These are phyloP conservation scores for Formica selysi DNA, from an alignment of 1,140 invertebrate genomes.

Conservation along the genomic window DNA sequence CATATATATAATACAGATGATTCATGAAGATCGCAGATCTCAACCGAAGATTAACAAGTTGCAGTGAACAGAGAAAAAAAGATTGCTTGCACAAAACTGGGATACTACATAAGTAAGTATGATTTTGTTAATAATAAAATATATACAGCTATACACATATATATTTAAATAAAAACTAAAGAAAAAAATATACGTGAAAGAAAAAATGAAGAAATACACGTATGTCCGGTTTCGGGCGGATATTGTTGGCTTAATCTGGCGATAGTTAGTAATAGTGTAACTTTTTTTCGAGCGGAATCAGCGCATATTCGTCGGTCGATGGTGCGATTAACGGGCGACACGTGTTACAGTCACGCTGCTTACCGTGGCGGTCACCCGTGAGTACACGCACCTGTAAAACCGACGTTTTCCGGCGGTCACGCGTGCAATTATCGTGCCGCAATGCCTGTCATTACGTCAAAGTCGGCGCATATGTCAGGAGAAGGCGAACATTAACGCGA, in stretches of 20 bases:
- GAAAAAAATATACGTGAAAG: no score
- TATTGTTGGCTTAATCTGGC: not conserved
- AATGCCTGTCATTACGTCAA: conserved; percentile 64
- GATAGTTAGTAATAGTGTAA: no score
- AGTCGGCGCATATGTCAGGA: conserved; percentile 68
- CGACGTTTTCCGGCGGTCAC: conserved; percentile 46
- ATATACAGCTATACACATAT: no score
- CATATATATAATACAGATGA: no score
- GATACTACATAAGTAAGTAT: conserved; percentile 28
- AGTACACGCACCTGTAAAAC: conserved; percentile 77
- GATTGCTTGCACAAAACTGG: not conserved
- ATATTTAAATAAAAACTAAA: not conserved
- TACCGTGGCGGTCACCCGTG: conserved; percentile 44
- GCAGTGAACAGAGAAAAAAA: not conserved
- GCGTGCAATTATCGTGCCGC: conserved; percentile 65
- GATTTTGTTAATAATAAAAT: not conserved
- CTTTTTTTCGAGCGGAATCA: conserved; percentile 23
- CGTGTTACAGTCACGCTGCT: conserved; percentile 56
- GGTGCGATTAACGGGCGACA: conserved; percentile 60
- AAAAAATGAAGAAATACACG: not conserved
- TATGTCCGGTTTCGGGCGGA: not conserved
- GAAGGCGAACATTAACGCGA: conserved; percentile 25
- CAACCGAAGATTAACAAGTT: not conserved
- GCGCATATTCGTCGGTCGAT: conserved; percentile 2
- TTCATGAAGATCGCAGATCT: not conserved